Base-by-base conservation (phyloP, 1,140 invertebrate genomes). In the Hermetia illucens region DNA sequence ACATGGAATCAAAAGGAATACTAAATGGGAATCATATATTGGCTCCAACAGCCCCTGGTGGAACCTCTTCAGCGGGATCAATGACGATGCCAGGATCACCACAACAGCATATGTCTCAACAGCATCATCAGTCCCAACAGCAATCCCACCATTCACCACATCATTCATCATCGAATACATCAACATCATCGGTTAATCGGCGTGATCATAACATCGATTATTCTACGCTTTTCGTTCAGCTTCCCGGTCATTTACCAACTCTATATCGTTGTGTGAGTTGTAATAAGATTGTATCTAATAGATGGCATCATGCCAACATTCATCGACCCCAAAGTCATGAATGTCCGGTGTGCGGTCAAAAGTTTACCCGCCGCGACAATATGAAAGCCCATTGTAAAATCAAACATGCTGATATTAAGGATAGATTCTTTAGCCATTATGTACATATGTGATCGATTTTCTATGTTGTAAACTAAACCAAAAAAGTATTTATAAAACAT, bases 241-340 rank as follows among this genome's bases (percentile, higher is more conserved):
- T 61, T 10, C 54, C 57, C 16, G 58, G 58, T 18, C 59, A 57
- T 2, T 41, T 61, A 41, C 58, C 58, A 17, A 61, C 58, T 0
- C 45, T 61, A 1, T 61, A 61, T 30, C 53, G 58, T 6, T 61
- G 58, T 24, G 54, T 60, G 19, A 60, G 55, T 44, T 79, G 77
- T 62, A 74, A 77, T 44, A 80, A 81, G 65, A 70, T 69, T 44
- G 78, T 80, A 34, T 75, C 66, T 49, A 78, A 79, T 63, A 66
- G 76, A 46, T 77, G 77, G 67, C 77, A 81, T 53, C 77, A 79
- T 50, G 65, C 74, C 55, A 72, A 76, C 52, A 75, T 75, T 25
- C 77, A 79, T 51, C 66, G 72, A 39, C 77, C 77, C 10, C 74
- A 77, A 54, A 72, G 74, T 43, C 75, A 75, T 53, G 71, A 71